Conservation (phyloP, 2,113 vertebrate genomes). For the Mustela nigripes region DNA sequence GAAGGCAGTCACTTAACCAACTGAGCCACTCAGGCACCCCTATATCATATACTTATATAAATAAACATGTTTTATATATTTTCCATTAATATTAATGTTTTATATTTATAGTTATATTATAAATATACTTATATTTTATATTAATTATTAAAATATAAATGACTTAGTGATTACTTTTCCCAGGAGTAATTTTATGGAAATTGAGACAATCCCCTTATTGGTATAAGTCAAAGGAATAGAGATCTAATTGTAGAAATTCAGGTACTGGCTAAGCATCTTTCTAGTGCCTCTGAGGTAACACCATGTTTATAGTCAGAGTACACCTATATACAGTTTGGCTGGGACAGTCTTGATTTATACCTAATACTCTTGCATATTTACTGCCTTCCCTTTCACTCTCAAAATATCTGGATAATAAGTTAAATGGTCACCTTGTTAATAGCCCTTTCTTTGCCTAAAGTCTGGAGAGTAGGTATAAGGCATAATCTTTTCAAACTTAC, state of each 20-base stretch:
- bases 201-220: not conserved
- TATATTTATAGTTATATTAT: too few species aligned
- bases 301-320: not conserved
- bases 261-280: not conserved
- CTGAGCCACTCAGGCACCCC: too few species aligned
- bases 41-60: too few species aligned
- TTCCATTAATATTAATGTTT: too few species aligned
- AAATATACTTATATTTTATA: too few species aligned
- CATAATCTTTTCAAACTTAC: conserved; percentile 18
- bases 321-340: not conserved
- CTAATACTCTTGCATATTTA: not conserved
- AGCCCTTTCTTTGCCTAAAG: not conserved
- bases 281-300: not conserved
- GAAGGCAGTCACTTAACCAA: too few species aligned
- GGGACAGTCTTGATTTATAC: not conserved
- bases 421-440: not conserved
- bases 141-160: conserved; percentile 52
- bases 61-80: too few species aligned
- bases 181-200: conserved; percentile 15
- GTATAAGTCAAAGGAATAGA: conserved; percentile 11
- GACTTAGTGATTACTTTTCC: not conserved
- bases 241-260: not conserved
- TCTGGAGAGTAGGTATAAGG: not conserved
- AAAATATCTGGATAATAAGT: conserved; percentile 17
- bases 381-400: not conserved